phyloP scores from a whole-genome alignment of 2,113 vertebrate genomes.

The Grammomys dolichurus region DNA sequence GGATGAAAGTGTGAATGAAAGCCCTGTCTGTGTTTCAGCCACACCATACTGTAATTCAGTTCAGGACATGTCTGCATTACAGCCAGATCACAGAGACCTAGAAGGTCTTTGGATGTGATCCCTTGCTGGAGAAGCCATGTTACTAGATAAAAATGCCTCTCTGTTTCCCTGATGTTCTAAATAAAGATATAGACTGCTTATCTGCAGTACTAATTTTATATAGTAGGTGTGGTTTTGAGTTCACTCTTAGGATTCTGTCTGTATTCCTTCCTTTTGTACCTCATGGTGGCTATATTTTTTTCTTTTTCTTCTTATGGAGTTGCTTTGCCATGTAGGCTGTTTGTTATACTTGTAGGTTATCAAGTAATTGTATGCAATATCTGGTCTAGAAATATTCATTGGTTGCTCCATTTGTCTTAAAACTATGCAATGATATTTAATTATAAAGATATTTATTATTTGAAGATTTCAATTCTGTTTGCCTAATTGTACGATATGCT shows the following conservation, averaged over 20 bases:
- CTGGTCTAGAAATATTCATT: background rate
- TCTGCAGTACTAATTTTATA: background rate
- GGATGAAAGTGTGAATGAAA: no score
- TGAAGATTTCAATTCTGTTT: background rate
- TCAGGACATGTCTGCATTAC: no score
- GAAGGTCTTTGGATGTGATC: no score
- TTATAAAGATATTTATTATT: background rate
- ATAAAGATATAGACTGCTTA: background rate
- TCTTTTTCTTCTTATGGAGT: background rate
- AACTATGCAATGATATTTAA: constrained; percentile 31
- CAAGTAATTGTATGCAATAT: background rate
- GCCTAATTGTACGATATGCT: background rate
- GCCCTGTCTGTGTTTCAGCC: no score
- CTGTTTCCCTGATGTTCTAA: background rate
- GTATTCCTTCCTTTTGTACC: background rate
- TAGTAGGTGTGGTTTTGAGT: background rate
- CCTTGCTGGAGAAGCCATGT: no score
- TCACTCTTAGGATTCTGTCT: background rate
- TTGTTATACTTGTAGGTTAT: constrained; percentile 20
- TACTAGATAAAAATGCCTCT: no score
- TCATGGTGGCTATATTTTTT: no score
- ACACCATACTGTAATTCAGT: no score
- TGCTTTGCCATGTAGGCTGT: background rate
- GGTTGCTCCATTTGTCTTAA: background rate
- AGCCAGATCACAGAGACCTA: no score